Evolutionary conservation across 2,888 invertebrate genomes (phyloP), one percentile per base, ranked within the genome.

Genomic region (Meliscaeva auricollis): DNA sequence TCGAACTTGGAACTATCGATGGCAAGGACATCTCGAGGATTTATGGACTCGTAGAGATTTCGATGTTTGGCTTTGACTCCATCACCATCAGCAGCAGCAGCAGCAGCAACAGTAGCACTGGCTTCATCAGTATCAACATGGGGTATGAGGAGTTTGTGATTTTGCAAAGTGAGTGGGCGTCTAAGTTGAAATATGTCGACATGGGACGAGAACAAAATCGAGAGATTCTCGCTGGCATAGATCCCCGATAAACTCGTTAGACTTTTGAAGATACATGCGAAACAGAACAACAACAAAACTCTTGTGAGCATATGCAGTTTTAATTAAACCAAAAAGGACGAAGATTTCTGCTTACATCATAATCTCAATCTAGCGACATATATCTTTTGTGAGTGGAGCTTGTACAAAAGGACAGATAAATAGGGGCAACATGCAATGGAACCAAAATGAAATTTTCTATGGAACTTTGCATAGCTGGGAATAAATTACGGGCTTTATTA

Each of bases 171-270:
- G 20, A 88, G 46, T 6, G 88, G 87, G 17, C 87, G 87, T 30
- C 85, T 88, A 70, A 89, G 87, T 41, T 89, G 87, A 35, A 90
- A 87, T 60, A 90, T 88, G 78, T 90, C 89, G 58, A 89, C 88
- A 88, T 90, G 89, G 44, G 89, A 89, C 73, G 89, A 90, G 79
- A 91, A 89, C 78, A 90, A 87, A 87, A 90, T 88, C 87, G 91
- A 90, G 46, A 91, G 81, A 87, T 91, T 89, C 76, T 87, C 88
- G 76, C 88, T 88, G 56, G 88, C 88, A 88, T 87, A 89, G 69
- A 89, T 89, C 74, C 90, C 90, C 13, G 88, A 88, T 64, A 90
- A 83, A 74, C 89, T 90, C 79, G 89, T 90, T 54, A 90, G 88
- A 32, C 90, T 90, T 48, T 90, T 9, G 13, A 3, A 9, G 5